A percentile compares a stretch with the other conserved stretches of the same genome.
These are phyloP conservation scores for Atta texana DNA, from an alignment of 1,140 invertebrate species.

Conservation along the genomic window DNA sequence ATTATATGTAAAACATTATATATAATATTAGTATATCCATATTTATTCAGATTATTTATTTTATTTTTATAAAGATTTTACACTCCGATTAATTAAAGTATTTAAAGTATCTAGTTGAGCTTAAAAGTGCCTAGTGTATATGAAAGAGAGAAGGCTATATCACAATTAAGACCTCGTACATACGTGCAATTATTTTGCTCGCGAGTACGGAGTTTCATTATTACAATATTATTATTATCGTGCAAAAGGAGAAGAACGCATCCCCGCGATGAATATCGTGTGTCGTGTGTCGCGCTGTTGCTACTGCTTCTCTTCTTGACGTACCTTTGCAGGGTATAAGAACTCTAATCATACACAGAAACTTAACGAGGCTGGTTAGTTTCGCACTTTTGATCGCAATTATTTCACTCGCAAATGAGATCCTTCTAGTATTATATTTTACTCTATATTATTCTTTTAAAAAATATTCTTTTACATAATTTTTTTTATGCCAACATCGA, in stretches of 20 bases:
- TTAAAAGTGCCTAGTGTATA: constrained; percentile 70
- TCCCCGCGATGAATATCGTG: constrained; percentile 65
- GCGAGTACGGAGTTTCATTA: constrained; percentile 70
- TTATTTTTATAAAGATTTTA: constrained; percentile 85
- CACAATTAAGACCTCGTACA: neutral
- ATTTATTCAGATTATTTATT: constrained; percentile 87
- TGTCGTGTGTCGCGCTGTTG: constrained; percentile 77
- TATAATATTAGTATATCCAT: constrained; percentile 80
- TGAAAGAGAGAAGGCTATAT: constrained; percentile 65
- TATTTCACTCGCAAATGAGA: constrained; percentile 34
- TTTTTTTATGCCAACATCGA: constrained; percentile 45
- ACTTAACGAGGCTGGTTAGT: constrained; percentile 34
- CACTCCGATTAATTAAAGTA: constrained; percentile 79
- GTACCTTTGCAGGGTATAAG: constrained; percentile 72
- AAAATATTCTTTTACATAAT: constrained; percentile 24
- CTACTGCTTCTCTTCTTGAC: constrained; percentile 62
- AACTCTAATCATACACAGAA: constrained; percentile 40
- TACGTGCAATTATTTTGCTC: neutral
- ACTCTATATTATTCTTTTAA: constrained; percentile 43
- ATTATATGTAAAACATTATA: neutral
- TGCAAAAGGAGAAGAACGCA: constrained; percentile 73
- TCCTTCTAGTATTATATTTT: constrained; percentile 54
- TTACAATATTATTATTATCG: constrained; percentile 54
- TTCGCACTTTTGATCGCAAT: constrained; percentile 50
- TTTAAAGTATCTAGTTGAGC: constrained; percentile 79